Evolutionary conservation across 2,888 invertebrate genomes (phyloP), one percentile per base, ranked within the genome.

Genomic region (Scaptomyza flava): DNA sequence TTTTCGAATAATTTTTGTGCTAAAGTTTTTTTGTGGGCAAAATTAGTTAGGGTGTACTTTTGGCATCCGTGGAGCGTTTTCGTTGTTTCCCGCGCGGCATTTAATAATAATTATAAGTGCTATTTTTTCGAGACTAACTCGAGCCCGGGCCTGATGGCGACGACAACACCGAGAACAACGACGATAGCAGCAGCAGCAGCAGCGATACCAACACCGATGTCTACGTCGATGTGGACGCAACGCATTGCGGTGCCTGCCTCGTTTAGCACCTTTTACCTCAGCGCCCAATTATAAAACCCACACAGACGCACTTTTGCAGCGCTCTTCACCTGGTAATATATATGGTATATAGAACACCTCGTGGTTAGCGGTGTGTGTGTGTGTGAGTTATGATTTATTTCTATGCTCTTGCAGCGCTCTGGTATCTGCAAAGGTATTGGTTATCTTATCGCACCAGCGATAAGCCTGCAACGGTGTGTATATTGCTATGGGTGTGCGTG

Each of bases 391-490:
- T 83, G 88, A 87, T 83, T 87, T 83, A 86, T 80, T 83, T 78
- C 82, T 76, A 68, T 72, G 63, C 72, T 53, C 53, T 41, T 56
- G 33, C 54, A 64, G 31, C n/a, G 65, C 20, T n/a, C 51, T 63
- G 42, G 45, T 57, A 27, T 47, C 38, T 63, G 20, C 27, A 20
- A 57, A 58, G 51, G 80, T 79, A 77, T 81, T 75, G 77, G 83
- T 90, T 90, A 90, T 91, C 90, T 90, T 90, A 90, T 90, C 90
- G 79, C 57, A 20, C 30, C 43, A 53, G 50, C 57, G 72, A 69
- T 68, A 80, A 77, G 72, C 75, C 47, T 57, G 64, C 56, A 67
- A 50, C 46, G 59, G 61, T 70, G 36, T 56, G 60, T 62, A 56
- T 42, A 31, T 34, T n/a, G n/a, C n/a, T n/a, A n/a, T n/a, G n/a